Percentiles rank a stretch among this genome's conserved stretches.
These are phyloP conservation scores for Neotoxoptera formosana DNA, from an alignment of 1,140 invertebrate species.

Conservation along the genomic window DNA sequence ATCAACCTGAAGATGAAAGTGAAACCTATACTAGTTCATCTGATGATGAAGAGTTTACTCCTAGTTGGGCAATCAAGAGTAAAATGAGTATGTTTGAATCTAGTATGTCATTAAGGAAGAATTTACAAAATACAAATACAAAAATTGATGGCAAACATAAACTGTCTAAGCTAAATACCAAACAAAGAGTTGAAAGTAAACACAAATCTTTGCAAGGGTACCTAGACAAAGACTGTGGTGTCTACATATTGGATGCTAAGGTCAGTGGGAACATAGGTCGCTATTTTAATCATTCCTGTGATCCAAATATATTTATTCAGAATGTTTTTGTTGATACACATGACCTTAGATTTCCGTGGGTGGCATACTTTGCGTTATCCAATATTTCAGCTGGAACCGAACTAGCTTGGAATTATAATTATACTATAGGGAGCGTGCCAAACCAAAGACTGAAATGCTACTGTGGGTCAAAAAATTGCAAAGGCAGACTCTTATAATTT, in stretches of 20 bases:
- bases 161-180: neutral
- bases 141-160: neutral
- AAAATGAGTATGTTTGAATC: neutral
- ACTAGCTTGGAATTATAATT: conserved; percentile 98
- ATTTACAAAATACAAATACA: neutral
- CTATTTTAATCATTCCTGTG: conserved; percentile 95
- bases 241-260: conserved; percentile 92
- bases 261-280: conserved; percentile 92
- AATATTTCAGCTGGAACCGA: conserved; percentile 91
- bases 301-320: conserved; percentile 96
- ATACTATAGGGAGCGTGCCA: conserved; percentile 91
- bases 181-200: neutral
- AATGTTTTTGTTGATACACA: conserved; percentile 98
- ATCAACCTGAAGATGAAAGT: neutral
- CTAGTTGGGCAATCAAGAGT: neutral
- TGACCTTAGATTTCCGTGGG: conserved; percentile 96
- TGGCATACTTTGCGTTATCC: conserved; percentile 90
- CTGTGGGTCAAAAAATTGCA: conserved; percentile 69
- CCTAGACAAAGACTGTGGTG: neutral
- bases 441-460: conserved; percentile 90
- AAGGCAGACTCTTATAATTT: conserved; percentile 32
- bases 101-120: neutral
- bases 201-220: neutral
- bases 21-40: neutral
- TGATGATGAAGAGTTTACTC: neutral